These are phyloP conservation scores for Nothobranchius kuhntae DNA, from an alignment of 2,113 vertebrate genomes.

Conservation along the genomic window DNA sequence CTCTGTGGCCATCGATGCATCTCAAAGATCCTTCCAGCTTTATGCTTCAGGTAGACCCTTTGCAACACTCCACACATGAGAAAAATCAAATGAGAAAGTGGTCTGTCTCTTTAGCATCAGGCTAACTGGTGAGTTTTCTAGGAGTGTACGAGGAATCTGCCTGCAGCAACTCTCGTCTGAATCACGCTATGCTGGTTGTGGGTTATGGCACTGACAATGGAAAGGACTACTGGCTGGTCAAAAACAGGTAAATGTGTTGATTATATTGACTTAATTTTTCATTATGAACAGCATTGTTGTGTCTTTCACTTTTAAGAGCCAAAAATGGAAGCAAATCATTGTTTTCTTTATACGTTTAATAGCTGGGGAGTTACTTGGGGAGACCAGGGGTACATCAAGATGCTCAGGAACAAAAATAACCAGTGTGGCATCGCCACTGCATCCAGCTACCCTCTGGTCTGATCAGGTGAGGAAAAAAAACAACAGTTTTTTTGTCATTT, in stretches of 20 bases:
- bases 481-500: too few relatives aligned
- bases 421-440: constrained; percentile 80
- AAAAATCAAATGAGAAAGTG: too few relatives aligned
- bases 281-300: not conserved
- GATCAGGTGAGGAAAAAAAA: constrained; percentile 18
- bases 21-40: constrained; percentile 68
- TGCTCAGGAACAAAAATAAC: constrained; percentile 79
- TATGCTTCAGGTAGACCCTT: constrained; percentile 74
- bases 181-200: constrained; percentile 78
- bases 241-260: constrained; percentile 76
- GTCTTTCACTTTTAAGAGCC: too few relatives aligned
- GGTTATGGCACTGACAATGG: constrained; percentile 70
- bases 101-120: too few relatives aligned
- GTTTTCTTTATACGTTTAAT: constrained; percentile 30
- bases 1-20: constrained; percentile 78
- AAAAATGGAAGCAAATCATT: constrained; percentile 5
- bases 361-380: constrained; percentile 81
- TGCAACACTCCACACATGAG: too few relatives aligned
- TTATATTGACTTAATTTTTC: not conserved
- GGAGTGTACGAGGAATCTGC: constrained; percentile 77
- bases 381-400: constrained; percentile 77
- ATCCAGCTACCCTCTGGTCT: constrained; percentile 80
- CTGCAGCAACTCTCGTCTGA: constrained; percentile 67
- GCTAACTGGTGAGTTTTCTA: constrained; percentile 33
- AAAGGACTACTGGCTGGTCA: constrained; percentile 79